Conservation (phyloP, 2,797 vertebrate genomes). For the Sphaeramia orbicularis region DNA sequence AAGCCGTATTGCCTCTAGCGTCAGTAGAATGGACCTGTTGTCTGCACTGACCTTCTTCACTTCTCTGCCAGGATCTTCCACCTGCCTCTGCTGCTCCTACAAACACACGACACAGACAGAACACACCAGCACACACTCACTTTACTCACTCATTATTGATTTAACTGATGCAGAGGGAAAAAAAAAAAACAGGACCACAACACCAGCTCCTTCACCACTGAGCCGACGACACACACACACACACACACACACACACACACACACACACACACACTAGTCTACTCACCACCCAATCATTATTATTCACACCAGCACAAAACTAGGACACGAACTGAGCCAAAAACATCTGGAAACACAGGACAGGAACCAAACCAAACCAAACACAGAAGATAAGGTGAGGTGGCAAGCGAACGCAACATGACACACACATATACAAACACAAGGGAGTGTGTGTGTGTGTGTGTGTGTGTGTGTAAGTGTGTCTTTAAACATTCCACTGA, state of each 20-base stretch:
- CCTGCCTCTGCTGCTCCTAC: constrained; percentile 86
- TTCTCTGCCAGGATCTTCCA: constrained; percentile 91
- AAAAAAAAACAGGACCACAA: constrained; percentile 33
- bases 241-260: constrained; percentile 32
- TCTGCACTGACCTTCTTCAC: constrained; percentile 89
- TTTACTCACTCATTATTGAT: constrained; percentile 9
- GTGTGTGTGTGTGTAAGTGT: constrained; percentile 14
- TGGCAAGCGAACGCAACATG: constrained; percentile 44
- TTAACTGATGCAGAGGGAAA: constrained; percentile 18
- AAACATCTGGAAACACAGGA: constrained; percentile 36
- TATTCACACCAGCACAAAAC: constrained; percentile 42
- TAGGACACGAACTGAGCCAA: constrained; percentile 34
- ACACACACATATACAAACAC: constrained; percentile 55
- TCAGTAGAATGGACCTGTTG: too few relatives aligned
- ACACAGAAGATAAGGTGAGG: constrained; percentile 51
- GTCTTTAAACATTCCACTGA: not conserved
- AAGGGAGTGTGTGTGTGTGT: constrained; percentile 15
- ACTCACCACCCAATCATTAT: constrained; percentile 29
- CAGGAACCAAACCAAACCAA: constrained; percentile 56
- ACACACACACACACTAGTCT: constrained; percentile 37
- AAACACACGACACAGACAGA: constrained; percentile 19
- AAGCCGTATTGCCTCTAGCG: too few relatives aligned
- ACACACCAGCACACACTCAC: constrained; percentile 5
- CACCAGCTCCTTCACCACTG: constrained; percentile 48
- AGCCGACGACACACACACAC: too few relatives aligned